Evolutionary conservation across 35 echinoderm and acorn worm genomes (phyloP).

Genomic region (Apostichopus californicus): DNA sequence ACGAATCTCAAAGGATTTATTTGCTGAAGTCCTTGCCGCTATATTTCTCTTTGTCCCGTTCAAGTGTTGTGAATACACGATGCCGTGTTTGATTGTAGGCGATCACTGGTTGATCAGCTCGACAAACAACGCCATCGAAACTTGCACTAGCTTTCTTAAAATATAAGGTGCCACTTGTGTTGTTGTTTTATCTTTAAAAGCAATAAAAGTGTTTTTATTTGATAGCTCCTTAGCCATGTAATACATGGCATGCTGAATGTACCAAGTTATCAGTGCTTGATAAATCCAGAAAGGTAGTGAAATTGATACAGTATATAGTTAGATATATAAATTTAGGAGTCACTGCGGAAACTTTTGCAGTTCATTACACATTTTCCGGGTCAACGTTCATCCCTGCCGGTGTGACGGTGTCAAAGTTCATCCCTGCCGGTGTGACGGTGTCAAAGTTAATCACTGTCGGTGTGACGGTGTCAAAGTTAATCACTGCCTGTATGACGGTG

Average conservation of each 20-base stretch:
- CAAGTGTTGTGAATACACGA: slow-evolving; percentile 6
- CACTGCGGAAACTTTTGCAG: too few relatives aligned
- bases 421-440: too few relatives aligned
- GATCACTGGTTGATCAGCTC: neutral
- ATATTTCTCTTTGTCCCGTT: neutral
- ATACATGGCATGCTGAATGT: neutral
- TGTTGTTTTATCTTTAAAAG: neutral
- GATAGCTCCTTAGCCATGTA: neutral
- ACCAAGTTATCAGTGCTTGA: too few relatives aligned
- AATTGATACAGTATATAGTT: too few relatives aligned
- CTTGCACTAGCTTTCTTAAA: neutral
- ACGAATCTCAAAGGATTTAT: slow-evolving; percentile 14
- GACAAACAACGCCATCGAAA: slow-evolving; percentile 3
- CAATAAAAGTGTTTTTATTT: neutral
- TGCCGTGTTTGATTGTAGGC: neutral
- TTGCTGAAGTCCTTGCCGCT: neutral
- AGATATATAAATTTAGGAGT: too few relatives aligned
- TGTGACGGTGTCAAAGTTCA: too few relatives aligned
- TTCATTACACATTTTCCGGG: too few relatives aligned
- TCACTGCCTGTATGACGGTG: too few relatives aligned
- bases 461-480: too few relatives aligned
- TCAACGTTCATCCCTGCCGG: too few relatives aligned
- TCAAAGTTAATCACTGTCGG: too few relatives aligned
- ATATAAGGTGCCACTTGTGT: neutral
- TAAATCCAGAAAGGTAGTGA: too few relatives aligned